Percentiles rank a stretch among this genome's conserved stretches.
These are phyloP conservation scores for Eudemis profundana DNA, from an alignment of 2,888 invertebrate species.

Conservation along the genomic window DNA sequence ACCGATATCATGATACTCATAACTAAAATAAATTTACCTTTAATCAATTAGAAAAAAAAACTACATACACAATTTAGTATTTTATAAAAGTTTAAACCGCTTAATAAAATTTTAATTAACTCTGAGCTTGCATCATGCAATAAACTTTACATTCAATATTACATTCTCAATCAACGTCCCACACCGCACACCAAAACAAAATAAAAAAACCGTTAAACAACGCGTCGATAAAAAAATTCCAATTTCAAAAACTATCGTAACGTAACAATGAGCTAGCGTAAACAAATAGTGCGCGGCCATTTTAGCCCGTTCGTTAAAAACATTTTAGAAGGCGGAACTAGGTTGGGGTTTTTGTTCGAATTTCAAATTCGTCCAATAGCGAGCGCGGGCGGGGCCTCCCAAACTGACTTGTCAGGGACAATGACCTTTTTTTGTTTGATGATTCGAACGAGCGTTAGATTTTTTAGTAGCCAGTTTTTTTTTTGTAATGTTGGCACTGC, in stretches of 20 bases:
- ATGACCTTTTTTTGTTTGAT: constrained; percentile 74
- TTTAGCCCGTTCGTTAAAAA: constrained; percentile 80
- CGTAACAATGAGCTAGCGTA: constrained; percentile 63
- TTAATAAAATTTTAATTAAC: too few species aligned
- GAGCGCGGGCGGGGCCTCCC: constrained; percentile 82
- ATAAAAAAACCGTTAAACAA: constrained; percentile 28
- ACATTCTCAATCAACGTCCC: not conserved
- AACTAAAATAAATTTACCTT: too few species aligned
- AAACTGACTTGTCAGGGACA: constrained; percentile 81
- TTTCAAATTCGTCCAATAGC: constrained; percentile 82
- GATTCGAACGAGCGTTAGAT: constrained; percentile 54
- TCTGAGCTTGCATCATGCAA: too few species aligned
- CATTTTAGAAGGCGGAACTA: constrained; percentile 85
- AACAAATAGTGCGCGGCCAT: constrained; percentile 81
- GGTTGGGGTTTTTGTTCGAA: constrained; percentile 83
- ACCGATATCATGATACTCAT: too few species aligned
- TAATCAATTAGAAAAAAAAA: too few species aligned
- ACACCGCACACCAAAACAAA: not conserved
- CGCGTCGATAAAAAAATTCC: constrained; percentile 52
- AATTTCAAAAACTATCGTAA: constrained; percentile 56
- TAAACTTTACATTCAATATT: not conserved
- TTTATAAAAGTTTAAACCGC: too few species aligned
- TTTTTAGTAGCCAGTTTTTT: constrained; percentile 39
- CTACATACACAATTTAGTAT: too few species aligned
- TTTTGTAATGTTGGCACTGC: constrained; percentile 5